Base-by-base conservation (phyloP, 1,140 invertebrate genomes). In the Trichomalopsis sarcophagae region DNA sequence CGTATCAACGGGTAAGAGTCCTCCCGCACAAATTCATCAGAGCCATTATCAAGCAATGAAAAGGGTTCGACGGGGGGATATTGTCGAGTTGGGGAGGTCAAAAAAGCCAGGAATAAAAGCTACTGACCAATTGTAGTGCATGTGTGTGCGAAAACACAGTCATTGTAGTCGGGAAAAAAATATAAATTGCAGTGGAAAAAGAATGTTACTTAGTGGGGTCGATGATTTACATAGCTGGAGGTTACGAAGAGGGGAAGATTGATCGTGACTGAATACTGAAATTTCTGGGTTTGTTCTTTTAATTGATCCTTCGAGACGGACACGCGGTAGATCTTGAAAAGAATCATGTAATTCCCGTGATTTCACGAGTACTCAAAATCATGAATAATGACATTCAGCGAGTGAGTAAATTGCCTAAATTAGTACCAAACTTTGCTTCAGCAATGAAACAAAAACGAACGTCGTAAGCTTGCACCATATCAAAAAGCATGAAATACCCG, bases 1-100 rank as follows among this genome's bases (percentile, higher is more conserved):
- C 6, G 13, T 17, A 55, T 55, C 13, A 21, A 21, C 1, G n/a
- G 3, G 21, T 44, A 6, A n/a, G 0, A 62, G n/a, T 21, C 55
- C 6, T 62, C 21, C 21, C 17, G 68, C 86, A 44, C 83, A 86
- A 84, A 87, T 88, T 84, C 84, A 89, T 89, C 86, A 89, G 71
- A 85, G 84, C 87, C 76, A 86, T 88, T 89, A 88, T 71, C 71
- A 69, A 80, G 68, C 81, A 86, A 88, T 87, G 86, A 89, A 89
- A 87, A 88, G 88, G 88, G 87, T 89, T 88, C 85, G 84, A 89
- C 81, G 84, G 86, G 87, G 84, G 86, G 87, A 89, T 88, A 88
- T 88, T 78, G 73, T 71, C 62, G 47, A 44, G 44, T n/a, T 17
- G 44, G 55, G 50, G n/a, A 9, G 44, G 55, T 21, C 55, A 6